Conservation (phyloP, 2,113 vertebrate genomes). For the Malurus cyaneus region DNA sequence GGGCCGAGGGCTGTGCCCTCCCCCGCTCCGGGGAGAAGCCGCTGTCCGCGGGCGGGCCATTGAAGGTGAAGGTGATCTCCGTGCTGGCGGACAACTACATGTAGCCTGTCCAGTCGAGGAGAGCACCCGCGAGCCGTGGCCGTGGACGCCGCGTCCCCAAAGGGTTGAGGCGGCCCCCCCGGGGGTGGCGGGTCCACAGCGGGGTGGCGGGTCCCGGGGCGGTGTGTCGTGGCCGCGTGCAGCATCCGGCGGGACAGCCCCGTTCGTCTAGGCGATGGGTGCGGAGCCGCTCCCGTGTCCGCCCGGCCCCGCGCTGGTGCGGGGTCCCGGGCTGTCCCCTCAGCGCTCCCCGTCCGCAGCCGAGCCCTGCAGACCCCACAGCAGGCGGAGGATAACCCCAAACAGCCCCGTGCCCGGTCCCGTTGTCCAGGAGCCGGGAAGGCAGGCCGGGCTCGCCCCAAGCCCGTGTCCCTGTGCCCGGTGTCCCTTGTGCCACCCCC, state of each 20-base stretch:
- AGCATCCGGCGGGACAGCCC: fast-evolving
- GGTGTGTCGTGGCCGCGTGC: fast-evolving
- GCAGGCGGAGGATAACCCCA: fast-evolving
- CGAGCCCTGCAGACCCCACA: neutral
- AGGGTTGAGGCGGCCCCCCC: conserved; percentile 64
- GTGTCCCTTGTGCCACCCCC: neutral
- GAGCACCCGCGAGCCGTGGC: conserved; percentile 74
- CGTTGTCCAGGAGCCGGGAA: neutral
- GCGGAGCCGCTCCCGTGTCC: fast-evolving
- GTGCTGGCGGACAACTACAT: conserved; percentile 88
- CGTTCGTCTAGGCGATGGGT: fast-evolving
- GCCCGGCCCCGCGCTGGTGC: neutral
- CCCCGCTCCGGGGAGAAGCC: neutral
- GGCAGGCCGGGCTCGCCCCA: neutral
- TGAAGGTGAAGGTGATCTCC: conserved; percentile 88
- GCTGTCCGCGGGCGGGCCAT: neutral
- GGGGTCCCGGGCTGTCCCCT: fast-evolving
- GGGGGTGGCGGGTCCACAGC: too few relatives aligned
- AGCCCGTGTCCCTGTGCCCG: fast-evolving
- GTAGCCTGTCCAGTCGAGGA: conserved; percentile 87
- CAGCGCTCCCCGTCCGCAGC: neutral
- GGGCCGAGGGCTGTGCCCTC: neutral
- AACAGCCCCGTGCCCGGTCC: fast-evolving
- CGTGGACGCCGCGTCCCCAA: conserved; percentile 83
- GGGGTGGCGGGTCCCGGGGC: neutral